Base-by-base conservation (phyloP, 2,797 vertebrate genomes). In the Dendrocincla tyrannina region DNA sequence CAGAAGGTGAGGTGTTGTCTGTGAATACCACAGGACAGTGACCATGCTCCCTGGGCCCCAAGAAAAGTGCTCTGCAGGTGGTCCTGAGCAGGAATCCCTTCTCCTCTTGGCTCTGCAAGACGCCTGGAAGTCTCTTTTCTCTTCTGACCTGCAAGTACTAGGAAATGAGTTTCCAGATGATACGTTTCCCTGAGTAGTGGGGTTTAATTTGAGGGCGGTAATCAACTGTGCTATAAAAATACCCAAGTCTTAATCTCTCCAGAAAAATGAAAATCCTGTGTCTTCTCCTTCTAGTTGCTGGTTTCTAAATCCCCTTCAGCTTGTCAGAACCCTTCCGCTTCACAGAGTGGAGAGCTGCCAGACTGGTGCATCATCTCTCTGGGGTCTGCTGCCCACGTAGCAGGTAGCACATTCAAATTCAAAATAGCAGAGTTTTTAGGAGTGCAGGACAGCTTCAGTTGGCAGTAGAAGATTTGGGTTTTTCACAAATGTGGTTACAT, bases 371-470 rank as follows among this genome's bases (percentile, higher is more conserved):
- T 79, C 75, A 70, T 82, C 70, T 89, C 77, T 47, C 86, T 39
- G 47, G 83, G 85, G 88, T 79, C 83, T 85, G 70, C 59, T 91
- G 83, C 83, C 85, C 90, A 84, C 23, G 1, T 24, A 91, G 53
- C 70, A 94, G 88, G 90, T 88, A 85, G 70, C 47, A 41, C 63
- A 67, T 91, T 89, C 49, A 76, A 55, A 95, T 90, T 89, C 83
- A 82, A 59, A 91, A 35, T 9, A 94, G 66, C 77, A 90, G 74
- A 17, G 41, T 72, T 39, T 47, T 30, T 30, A 3, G 68, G 58
- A 85, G 35, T 56, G 53, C 86, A 76, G 90, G 89, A 82, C 74
- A 79, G 84, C 63, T 88, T 79, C 2, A 0, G 41, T 28, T 86
- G 62, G 72, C 80, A 90, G 69, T 11, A 55, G 66, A 7, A 82